phyloP scores from a whole-genome alignment of 1,140 invertebrate species.

The Neodiprion lecontei region DNA sequence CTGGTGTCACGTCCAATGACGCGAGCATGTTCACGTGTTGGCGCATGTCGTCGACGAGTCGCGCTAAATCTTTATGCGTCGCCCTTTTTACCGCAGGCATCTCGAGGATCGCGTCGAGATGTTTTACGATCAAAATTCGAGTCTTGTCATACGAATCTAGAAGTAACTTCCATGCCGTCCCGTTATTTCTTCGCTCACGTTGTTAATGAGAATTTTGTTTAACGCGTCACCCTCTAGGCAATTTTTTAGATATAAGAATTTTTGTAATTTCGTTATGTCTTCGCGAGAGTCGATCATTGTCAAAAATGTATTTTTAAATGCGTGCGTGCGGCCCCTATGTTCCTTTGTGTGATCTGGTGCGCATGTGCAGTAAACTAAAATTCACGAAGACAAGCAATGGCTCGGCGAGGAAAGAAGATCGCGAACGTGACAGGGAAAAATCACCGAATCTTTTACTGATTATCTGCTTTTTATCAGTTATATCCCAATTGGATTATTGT shows the following conservation, averaged over 20 bases:
- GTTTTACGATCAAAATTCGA: conserved; percentile 26
- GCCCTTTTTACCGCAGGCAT: conserved; percentile 13
- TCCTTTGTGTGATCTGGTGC: no score
- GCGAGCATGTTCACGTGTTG: conserved; percentile 27
- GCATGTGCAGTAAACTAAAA: no score
- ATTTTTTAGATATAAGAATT: conserved; percentile 28
- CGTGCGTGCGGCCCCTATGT: no score
- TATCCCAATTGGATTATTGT: no score
- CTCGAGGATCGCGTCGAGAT: conserved; percentile 27
- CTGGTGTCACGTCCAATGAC: conserved; percentile 17
- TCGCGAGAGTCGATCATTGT: conserved; percentile 15
- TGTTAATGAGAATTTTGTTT: not conserved
- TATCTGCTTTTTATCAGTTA: no score
- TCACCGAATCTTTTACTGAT: no score
- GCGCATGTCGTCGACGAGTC: conserved; percentile 23
- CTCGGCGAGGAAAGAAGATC: no score
- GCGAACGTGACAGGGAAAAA: no score
- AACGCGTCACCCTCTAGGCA: conserved; percentile 25
- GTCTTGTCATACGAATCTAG: conserved; percentile 26
- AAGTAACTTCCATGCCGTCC: conserved; percentile 30
- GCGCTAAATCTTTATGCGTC: conserved; percentile 23
- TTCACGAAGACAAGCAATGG: no score
- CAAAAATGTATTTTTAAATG: conserved; percentile 23
- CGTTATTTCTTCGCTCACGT: conserved; percentile 29
- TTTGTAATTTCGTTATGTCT: conserved; percentile 15